Evolutionary conservation across 2,113 vertebrate species (phyloP).

Genomic region (cattle (Bos taurus)): ARS-UCD2.0 NC_037337.1:64344501-64345000

Average conservation of each 20-base stretch:
- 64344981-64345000: neutral
- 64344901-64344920: neutral
- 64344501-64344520: neutral
- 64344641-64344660: neutral
- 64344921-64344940: neutral
- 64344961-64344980: neutral
- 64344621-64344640: neutral
- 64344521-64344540: neutral
- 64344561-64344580: neutral
- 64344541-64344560: neutral
- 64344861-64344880: neutral
- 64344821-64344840: neutral
- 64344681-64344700: neutral
- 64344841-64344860: neutral
- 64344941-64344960: neutral
- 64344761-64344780: neutral
- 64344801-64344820: neutral
- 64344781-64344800: neutral
- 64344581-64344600: neutral
- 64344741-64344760: neutral
- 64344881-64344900: neutral
- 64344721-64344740: neutral
- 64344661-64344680: neutral
- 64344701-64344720: neutral
- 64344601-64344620: neutral